These are phyloP conservation scores for Poecilobothrus nobilitatus DNA, from an alignment of 2,888 invertebrate genomes.

Conservation along the genomic window DNA sequence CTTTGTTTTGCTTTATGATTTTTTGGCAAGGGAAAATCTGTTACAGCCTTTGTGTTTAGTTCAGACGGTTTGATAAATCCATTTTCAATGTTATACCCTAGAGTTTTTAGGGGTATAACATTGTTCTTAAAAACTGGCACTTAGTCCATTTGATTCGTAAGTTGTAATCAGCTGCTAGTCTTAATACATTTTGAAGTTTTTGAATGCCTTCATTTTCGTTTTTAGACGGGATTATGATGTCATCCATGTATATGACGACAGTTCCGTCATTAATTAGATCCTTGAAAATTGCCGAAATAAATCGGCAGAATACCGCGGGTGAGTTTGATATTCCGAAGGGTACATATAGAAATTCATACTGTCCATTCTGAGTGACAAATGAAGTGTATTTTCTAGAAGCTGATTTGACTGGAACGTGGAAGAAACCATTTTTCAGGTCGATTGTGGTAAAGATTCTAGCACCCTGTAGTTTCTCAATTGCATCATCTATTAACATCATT, in stretches of 20 bases:
- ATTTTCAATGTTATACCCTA: not conserved
- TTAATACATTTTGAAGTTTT: not conserved
- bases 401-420: not conserved
- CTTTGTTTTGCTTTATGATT: no score
- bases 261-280: slow-evolving; percentile 9
- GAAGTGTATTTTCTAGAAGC: not conserved
- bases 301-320: no score
- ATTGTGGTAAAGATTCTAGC: not conserved
- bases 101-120: not conserved
- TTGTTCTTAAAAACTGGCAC: not conserved
- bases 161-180: not conserved
- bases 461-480: no score
- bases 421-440: not conserved
- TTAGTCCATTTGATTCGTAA: not conserved
- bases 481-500: no score
- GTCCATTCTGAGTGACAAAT: no score
- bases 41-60: not conserved
- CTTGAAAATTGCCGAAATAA: slow-evolving; percentile 12
- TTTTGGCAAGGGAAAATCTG: no score
- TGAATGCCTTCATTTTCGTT: no score
- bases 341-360: no score
- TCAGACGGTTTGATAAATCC: not conserved
- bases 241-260: slow-evolving; percentile 15
- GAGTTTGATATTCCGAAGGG: no score
- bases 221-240: no score